These are phyloP conservation scores for Gnathonemus longibarbis DNA, from an alignment of 2,113 vertebrate genomes.

Conservation along the genomic window DNA sequence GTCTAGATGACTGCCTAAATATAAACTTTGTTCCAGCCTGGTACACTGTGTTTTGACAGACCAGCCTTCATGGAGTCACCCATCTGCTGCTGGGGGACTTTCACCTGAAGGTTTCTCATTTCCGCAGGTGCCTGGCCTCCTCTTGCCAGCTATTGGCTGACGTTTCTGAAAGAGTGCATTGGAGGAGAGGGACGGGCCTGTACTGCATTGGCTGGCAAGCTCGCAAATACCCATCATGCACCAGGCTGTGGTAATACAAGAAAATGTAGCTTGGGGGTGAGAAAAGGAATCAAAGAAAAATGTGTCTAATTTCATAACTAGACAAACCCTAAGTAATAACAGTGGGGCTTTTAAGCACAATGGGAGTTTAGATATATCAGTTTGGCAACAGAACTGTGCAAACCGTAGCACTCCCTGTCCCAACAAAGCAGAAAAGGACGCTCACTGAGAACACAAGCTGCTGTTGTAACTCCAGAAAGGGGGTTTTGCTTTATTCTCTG, in stretches of 20 bases:
- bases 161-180: not conserved
- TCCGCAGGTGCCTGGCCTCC: not conserved
- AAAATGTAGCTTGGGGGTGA: not conserved
- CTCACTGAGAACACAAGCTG: not conserved
- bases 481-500: not conserved
- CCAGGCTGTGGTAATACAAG: not conserved
- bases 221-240: not conserved
- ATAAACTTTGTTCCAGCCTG: not conserved
- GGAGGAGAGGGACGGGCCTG: not conserved
- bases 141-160: not conserved
- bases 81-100: not conserved
- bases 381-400: not conserved
- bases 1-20: not conserved
- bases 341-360: not conserved
- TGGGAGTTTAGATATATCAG: not conserved
- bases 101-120: conserved; percentile 9
- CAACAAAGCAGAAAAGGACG: not conserved
- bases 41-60: conserved; percentile 8
- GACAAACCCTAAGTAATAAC: not conserved
- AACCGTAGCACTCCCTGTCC: not conserved
- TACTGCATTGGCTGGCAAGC: not conserved
- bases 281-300: not conserved
- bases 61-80: not conserved
- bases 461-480: not conserved
- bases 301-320: not conserved